Evolutionary conservation across 2,113 vertebrate species (phyloP).

Genomic region (Panthera uncia): DNA sequence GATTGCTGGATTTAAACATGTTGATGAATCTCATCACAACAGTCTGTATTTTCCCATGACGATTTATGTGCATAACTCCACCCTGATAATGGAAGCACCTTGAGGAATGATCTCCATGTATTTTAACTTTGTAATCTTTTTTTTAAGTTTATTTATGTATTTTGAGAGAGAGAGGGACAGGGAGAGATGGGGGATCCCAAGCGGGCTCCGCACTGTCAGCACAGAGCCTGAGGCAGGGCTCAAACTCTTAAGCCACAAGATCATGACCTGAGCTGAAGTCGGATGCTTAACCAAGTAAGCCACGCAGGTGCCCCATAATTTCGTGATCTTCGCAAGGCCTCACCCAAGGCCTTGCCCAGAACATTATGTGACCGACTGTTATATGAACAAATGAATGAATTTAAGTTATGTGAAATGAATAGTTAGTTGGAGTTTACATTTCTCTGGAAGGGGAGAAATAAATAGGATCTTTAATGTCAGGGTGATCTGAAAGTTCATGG

Average conservation of each 20-base stretch:
- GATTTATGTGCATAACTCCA: not conserved
- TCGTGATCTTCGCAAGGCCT: not conserved
- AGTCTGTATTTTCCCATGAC: not conserved
- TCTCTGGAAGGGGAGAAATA: not conserved
- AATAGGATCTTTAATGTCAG: not conserved
- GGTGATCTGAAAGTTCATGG: not conserved
- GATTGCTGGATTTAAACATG: constrained; percentile 14
- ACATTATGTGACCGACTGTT: not conserved
- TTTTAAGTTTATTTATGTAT: no score
- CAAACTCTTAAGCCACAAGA: no score
- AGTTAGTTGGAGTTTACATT: not conserved
- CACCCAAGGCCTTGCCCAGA: not conserved
- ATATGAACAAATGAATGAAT: not conserved
- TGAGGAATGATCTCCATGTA: not conserved
- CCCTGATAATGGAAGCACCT: not conserved
- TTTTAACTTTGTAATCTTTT: constrained; percentile 22
- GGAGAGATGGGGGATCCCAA: no score
- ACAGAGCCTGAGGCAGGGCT: no score
- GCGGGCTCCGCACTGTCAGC: no score
- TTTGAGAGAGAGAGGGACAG: no score
- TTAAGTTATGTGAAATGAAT: not conserved
- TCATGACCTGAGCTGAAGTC: no score
- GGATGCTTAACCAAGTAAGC: no score
- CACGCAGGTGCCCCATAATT: no score
- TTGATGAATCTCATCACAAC: not conserved